Conservation (phyloP, 2,888 invertebrate genomes). For the Cistogaster globosa region DNA sequence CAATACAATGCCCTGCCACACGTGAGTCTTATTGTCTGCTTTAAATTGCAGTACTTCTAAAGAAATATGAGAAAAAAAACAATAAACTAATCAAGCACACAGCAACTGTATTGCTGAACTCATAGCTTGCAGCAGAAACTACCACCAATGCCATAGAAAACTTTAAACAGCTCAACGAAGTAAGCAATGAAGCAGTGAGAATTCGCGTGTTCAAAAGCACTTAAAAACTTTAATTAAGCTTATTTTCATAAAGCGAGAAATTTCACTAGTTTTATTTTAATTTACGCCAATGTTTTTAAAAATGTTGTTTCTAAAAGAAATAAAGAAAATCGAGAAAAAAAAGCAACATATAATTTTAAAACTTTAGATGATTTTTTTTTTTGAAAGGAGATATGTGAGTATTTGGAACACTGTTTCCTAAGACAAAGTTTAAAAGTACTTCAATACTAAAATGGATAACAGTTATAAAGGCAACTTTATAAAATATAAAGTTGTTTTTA, state of each 20-base stretch:
- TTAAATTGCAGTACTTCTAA: slow-evolving; percentile 60
- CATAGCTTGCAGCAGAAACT: slow-evolving; percentile 14
- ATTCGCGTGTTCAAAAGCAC: slow-evolving; percentile 71
- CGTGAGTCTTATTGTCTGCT: slow-evolving; percentile 66
- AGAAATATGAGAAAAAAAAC: slow-evolving; percentile 5
- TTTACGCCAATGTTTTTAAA: slow-evolving; percentile 69
- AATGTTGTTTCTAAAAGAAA: slow-evolving; percentile 44
- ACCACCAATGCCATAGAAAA: neutral
- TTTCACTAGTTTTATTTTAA: slow-evolving; percentile 68
- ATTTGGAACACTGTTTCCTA: neutral
- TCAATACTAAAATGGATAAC: too few species aligned
- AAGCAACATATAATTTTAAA: slow-evolving; percentile 32
- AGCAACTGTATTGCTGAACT: slow-evolving; percentile 22
- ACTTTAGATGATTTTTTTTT: neutral
- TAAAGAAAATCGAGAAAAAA: slow-evolving; percentile 10
- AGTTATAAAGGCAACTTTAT: too few species aligned
- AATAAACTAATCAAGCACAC: slow-evolving; percentile 30
- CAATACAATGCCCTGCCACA: slow-evolving; percentile 64
- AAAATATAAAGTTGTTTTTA: too few species aligned
- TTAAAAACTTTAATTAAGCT: slow-evolving; percentile 73
- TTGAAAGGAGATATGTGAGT: neutral
- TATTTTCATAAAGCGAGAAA: slow-evolving; percentile 70
- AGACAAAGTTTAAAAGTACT: too few species aligned
- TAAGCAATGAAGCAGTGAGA: slow-evolving; percentile 56
- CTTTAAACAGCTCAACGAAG: slow-evolving; percentile 12